phyloP scores from a whole-genome alignment of 1,140 invertebrate genomes.

The Panagrolaimus sp. region DNA sequence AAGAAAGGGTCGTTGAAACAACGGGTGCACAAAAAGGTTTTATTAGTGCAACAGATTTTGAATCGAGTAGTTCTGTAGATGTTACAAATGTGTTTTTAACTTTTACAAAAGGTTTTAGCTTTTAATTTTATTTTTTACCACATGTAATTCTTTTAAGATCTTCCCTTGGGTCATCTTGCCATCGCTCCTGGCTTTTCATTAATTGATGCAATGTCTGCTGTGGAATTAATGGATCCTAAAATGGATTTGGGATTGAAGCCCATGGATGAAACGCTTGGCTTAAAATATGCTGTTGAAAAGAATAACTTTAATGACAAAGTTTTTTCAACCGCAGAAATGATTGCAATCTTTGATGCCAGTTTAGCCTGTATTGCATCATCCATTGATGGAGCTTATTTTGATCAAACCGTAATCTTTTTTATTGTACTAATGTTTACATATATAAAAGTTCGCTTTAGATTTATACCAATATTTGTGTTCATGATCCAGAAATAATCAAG shows the following conservation, averaged over 20 bases:
- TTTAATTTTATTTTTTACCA: neutral
- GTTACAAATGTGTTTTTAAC: neutral
- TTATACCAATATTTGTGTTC: neutral
- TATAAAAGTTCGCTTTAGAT: too few relatives aligned
- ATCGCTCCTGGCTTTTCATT: neutral
- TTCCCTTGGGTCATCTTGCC: neutral
- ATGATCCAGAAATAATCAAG: neutral
- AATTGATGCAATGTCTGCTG: slow-evolving; percentile 32
- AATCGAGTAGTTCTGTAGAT: neutral
- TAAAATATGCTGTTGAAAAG: slow-evolving; percentile 1
- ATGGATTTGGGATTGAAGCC: slow-evolving; percentile 40
- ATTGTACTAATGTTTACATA: too few relatives aligned
- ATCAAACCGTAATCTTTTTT: slow-evolving; percentile 12
- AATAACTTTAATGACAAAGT: neutral
- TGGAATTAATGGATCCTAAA: slow-evolving; percentile 44
- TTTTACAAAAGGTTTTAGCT: neutral
- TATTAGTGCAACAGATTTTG: neutral
- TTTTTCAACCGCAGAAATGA: neutral
- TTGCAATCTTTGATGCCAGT: slow-evolving; percentile 10
- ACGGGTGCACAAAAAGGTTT: neutral
- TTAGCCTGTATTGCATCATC: neutral
- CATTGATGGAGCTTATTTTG: slow-evolving; percentile 1
- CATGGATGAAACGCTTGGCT: slow-evolving; percentile 25
- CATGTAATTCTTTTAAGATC: neutral
- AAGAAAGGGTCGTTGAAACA: neutral